Evolutionary conservation across 2,888 invertebrate genomes (phyloP).

Genomic region (Troides oblongomaculatus): DNA sequence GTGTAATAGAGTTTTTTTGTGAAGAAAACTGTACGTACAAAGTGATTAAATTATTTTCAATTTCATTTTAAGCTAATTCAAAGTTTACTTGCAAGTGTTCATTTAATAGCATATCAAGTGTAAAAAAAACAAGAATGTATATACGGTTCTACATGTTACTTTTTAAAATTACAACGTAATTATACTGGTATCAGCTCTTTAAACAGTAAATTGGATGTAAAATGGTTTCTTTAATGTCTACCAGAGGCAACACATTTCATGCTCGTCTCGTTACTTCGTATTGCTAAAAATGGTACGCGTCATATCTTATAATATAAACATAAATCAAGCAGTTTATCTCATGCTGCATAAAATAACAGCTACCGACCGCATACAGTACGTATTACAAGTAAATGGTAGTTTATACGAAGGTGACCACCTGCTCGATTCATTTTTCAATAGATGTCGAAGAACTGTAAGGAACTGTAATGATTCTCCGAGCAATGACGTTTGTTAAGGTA

Average conservation of each 20-base stretch:
- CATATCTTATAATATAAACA: background rate
- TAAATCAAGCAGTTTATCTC: conserved; percentile 6
- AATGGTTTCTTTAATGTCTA: background rate
- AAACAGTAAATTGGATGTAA: background rate
- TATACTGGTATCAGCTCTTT: background rate
- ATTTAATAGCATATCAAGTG: no score
- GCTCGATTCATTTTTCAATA: conserved; percentile 5
- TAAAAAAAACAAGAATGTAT: no score
- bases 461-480: conserved; percentile 6
- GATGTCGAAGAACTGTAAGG: conserved; percentile 11
- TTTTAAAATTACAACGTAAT: background rate
- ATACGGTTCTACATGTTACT: no score
- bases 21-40: no score
- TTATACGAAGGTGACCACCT: conserved; percentile 14
- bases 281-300: background rate
- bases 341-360: conserved; percentile 14
- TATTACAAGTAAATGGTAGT: conserved; percentile 9
- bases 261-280: background rate
- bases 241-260: background rate
- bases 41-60: no score
- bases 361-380: conserved; percentile 1
- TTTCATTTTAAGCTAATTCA: no score
- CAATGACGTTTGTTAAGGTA: background rate
- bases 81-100: no score
- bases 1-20: no score